Evolutionary conservation across 2,113 vertebrate genomes (phyloP).

Genomic region (Carassius auratus): DNA sequence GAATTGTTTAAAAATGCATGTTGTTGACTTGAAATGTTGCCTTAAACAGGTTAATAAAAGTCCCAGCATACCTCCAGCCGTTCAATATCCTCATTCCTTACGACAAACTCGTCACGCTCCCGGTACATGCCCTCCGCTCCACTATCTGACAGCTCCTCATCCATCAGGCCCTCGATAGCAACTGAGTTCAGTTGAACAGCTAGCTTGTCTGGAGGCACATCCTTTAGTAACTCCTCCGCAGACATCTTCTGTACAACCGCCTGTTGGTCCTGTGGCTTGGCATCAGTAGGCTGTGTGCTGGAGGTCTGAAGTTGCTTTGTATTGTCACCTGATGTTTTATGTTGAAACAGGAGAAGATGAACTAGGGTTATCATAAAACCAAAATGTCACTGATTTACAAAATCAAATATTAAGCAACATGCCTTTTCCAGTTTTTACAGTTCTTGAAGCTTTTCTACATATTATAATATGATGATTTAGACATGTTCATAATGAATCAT

Average conservation of each 20-base stretch:
- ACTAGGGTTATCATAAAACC: neutral
- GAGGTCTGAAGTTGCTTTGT: conserved; percentile 76
- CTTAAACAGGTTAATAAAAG: neutral
- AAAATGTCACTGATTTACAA: neutral
- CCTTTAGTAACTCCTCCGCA: conserved; percentile 71
- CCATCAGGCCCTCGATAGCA: conserved; percentile 91
- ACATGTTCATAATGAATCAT: neutral
- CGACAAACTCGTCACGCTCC: conserved; percentile 96
- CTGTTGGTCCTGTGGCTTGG: conserved; percentile 68
- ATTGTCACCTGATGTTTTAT: conserved; percentile 59
- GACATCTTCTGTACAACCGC: conserved; percentile 53
- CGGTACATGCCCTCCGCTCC: conserved; percentile 97
- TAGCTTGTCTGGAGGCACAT: conserved; percentile 73
- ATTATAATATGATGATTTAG: neutral
- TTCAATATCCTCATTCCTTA: conserved; percentile 96
- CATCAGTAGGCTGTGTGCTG: conserved; percentile 64
- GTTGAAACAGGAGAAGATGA: conserved; percentile 48
- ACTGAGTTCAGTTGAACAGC: conserved; percentile 81
- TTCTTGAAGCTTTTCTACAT: neutral
- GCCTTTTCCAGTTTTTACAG: neutral
- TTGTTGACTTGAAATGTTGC: neutral
- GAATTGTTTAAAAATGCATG: neutral
- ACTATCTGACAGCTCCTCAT: conserved; percentile 92
- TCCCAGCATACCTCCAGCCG: conserved; percentile 82
- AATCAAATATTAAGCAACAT: neutral